Evolutionary conservation across 2,113 vertebrate species (phyloP).

Genomic region (Astatotilapia flaviijosephi): DNA sequence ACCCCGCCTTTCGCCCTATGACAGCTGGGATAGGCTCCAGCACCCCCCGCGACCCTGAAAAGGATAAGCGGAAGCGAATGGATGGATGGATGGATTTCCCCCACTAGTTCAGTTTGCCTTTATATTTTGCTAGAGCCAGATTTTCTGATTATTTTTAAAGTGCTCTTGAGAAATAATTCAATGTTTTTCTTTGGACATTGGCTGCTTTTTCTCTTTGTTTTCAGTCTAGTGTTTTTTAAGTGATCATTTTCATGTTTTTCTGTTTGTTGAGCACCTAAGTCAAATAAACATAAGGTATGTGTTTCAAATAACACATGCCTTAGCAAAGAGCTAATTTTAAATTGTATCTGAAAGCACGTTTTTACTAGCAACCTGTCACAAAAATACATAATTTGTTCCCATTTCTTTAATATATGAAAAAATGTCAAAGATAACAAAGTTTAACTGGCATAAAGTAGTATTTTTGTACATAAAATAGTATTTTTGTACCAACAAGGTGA

Average conservation of each 20-base stretch:
- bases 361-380: background rate
- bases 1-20: no score
- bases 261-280: background rate
- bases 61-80: no score
- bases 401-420: background rate
- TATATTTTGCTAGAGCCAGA: background rate
- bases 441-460: background rate
- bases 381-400: background rate
- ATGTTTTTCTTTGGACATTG: background rate
- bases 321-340: accelerated
- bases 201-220: background rate
- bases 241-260: background rate
- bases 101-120: background rate
- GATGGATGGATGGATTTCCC: background rate
- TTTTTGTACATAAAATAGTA: background rate
- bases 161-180: background rate
- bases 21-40: no score
- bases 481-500: background rate
- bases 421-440: background rate
- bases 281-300: background rate
- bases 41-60: no score
- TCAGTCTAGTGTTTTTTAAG: accelerated
- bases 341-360: background rate
- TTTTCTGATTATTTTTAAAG: accelerated
- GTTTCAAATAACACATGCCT: background rate